These are phyloP conservation scores for Andrena fulva DNA, from an alignment of 2,888 invertebrate species.

Conservation along the genomic window DNA sequence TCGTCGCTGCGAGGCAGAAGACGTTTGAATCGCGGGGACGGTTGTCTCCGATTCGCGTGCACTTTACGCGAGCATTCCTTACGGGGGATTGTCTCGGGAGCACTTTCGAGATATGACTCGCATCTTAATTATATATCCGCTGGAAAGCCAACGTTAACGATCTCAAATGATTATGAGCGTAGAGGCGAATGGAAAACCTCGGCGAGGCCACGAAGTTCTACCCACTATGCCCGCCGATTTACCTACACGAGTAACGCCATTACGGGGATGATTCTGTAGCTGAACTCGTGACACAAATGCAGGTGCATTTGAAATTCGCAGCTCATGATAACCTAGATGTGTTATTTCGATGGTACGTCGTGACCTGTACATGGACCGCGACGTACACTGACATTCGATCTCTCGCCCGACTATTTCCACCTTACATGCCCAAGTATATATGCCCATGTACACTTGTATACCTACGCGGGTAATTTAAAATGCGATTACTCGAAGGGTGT, in stretches of 20 bases:
- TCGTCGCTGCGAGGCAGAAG: conserved; percentile 39
- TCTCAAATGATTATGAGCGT: too few relatives aligned
- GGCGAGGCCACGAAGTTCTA: too few relatives aligned
- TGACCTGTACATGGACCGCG: conserved; percentile 52
- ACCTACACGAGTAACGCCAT: too few relatives aligned
- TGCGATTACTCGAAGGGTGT: conserved; percentile 80
- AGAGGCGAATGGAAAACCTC: too few relatives aligned
- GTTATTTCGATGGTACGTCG: conserved; percentile 42
- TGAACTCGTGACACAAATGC: conserved; percentile 1
- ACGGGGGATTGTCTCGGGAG: too few relatives aligned
- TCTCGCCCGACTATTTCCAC: conserved; percentile 62
- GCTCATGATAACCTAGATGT: conserved; percentile 14
- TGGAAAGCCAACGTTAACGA: background rate
- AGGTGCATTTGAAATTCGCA: conserved; percentile 16
- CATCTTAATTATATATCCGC: background rate
- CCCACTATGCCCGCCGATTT: too few relatives aligned
- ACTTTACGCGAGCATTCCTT: background rate
- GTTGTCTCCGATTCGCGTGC: conserved; percentile 1
- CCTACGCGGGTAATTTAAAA: conserved; percentile 80
- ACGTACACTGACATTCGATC: conserved; percentile 70
- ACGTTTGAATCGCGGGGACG: background rate
- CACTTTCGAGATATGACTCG: too few relatives aligned
- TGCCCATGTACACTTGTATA: conserved; percentile 55
- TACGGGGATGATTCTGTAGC: background rate
- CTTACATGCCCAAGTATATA: conserved; percentile 42